These are phyloP conservation scores for Athrips mouffetella DNA, from an alignment of 2,888 invertebrate species.

Conservation along the genomic window DNA sequence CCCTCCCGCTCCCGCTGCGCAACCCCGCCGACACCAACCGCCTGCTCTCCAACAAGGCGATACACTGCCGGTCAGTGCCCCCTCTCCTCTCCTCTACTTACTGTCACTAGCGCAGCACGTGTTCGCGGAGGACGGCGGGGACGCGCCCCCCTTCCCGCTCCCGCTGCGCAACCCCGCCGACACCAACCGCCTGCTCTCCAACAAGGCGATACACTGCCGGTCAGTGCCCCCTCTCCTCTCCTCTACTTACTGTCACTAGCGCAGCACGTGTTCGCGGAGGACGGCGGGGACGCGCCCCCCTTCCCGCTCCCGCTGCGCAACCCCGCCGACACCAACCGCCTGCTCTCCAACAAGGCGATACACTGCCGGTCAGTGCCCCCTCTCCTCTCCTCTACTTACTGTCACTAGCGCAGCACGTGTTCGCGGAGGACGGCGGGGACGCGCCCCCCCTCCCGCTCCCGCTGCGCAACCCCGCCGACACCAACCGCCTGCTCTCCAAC, in stretches of 20 bases:
- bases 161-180: slow-evolving; percentile 88
- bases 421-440: slow-evolving; percentile 77
- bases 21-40: slow-evolving; percentile 93
- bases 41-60: slow-evolving; percentile 90
- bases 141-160: slow-evolving; percentile 85
- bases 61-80: too few species aligned
- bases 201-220: too few species aligned
- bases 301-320: slow-evolving; percentile 87
- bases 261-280: too few species aligned
- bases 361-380: too few species aligned
- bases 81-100: too few species aligned
- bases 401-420: too few species aligned
- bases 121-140: too few species aligned
- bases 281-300: slow-evolving; percentile 80
- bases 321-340: slow-evolving; percentile 91
- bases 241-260: too few species aligned
- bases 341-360: slow-evolving; percentile 93
- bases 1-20: slow-evolving; percentile 86
- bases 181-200: slow-evolving; percentile 93
- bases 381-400: too few species aligned
- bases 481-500: slow-evolving; percentile 92
- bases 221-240: too few species aligned
- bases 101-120: too few species aligned
- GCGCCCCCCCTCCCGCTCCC: slow-evolving; percentile 87
- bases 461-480: slow-evolving; percentile 88